Percentiles rank a stretch among this genome's conserved stretches.
Conservation (phyloP, 2,113 vertebrate genomes). For the Hippolais icterina region DNA sequence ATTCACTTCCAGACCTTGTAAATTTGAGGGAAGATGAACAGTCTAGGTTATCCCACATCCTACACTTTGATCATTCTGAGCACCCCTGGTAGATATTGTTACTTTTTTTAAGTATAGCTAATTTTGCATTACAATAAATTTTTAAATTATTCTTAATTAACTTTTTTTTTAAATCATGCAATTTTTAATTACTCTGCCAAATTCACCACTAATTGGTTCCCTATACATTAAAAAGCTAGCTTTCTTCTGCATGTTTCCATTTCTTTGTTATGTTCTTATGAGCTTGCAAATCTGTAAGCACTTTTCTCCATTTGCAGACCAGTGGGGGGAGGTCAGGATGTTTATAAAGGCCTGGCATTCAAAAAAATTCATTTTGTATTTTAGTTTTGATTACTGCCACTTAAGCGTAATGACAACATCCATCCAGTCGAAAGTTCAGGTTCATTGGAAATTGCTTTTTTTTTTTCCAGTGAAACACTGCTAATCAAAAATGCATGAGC, state of each 20-base stretch:
- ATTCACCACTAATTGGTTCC: neutral
- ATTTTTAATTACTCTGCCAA: neutral
- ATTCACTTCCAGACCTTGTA: neutral
- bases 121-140: neutral
- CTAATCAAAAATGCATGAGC: constrained; percentile 56
- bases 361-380: constrained; percentile 17
- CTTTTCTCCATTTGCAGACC: constrained; percentile 25
- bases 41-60: neutral
- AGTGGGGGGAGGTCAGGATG: neutral
- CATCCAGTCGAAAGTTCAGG: neutral
- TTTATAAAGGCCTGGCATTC: constrained; percentile 33
- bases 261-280: constrained; percentile 38
- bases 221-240: neutral
- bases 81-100: neutral
- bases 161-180: neutral
- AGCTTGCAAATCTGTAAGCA: constrained; percentile 65
- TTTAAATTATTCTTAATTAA: neutral
- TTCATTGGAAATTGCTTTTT: constrained; percentile 11
- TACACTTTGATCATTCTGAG: fast-evolving
- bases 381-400: constrained; percentile 44
- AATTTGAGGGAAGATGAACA: neutral
- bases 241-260: neutral
- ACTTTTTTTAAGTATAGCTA: neutral
- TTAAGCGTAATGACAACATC: neutral
- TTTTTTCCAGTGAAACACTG: neutral